A percentile compares a stretch with the other conserved stretches of the same genome.
Evolutionary conservation across 2,113 vertebrate genomes (phyloP).

Genomic region (Grammomys surdaster): DNA sequence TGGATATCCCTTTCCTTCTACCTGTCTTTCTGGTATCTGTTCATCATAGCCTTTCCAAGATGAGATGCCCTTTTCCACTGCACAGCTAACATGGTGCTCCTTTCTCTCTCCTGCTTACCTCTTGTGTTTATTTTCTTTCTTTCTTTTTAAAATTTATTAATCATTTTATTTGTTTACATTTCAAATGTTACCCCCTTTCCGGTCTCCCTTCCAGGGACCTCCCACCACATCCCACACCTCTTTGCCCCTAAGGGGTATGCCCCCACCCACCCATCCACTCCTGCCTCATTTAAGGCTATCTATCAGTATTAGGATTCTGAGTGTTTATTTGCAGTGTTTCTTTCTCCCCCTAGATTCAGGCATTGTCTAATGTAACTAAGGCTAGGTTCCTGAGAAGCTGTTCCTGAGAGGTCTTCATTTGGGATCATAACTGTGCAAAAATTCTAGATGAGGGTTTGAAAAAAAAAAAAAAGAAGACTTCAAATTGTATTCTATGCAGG

Average conservation of each 20-base stretch:
- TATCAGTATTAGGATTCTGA: neutral
- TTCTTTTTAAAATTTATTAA: too few relatives aligned
- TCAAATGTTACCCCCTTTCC: too few relatives aligned
- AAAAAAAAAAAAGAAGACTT: neutral
- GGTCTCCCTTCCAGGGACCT: too few relatives aligned
- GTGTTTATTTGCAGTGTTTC: neutral
- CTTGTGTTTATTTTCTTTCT: neutral
- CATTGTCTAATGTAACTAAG: neutral
- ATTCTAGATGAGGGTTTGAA: neutral
- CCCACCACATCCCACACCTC: too few relatives aligned
- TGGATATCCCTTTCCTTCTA: neutral
- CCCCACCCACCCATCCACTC: too few relatives aligned
- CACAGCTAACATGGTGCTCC: rapidly evolving
- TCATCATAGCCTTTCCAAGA: neutral
- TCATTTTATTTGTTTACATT: too few relatives aligned
- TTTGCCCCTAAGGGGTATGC: too few relatives aligned
- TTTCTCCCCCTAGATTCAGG: neutral
- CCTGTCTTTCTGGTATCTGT: neutral
- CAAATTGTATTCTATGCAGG: rapidly evolving
- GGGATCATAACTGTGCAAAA: neutral
- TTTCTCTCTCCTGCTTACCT: neutral
- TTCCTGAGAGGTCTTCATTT: neutral
- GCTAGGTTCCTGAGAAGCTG: neutral
- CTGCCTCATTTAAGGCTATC: neutral
- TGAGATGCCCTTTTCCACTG: neutral